phyloP scores from a whole-genome alignment of 2,113 vertebrate genomes.

The Rhabdornis inornatus region DNA sequence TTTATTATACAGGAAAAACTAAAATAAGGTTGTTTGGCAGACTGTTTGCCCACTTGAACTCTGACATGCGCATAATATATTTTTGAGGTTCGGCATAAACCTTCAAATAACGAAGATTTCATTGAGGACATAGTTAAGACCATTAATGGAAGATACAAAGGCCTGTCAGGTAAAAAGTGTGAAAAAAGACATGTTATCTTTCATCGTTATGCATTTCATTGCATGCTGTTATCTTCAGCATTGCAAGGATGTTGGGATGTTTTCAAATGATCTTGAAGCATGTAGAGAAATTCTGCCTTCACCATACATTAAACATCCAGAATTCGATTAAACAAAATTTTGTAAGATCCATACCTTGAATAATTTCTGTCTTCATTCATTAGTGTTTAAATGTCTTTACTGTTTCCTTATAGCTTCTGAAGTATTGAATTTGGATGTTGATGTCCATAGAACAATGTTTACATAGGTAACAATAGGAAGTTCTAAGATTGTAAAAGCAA shows the following conservation, averaged over 20 bases:
- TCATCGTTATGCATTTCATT: background rate
- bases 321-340: background rate
- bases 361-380: background rate
- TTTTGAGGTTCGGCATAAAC: constrained; percentile 87
- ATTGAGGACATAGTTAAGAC: constrained; percentile 82
- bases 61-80: background rate
- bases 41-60: background rate
- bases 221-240: background rate
- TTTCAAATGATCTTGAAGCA: background rate
- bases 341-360: background rate
- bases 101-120: constrained; percentile 75
- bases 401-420: background rate
- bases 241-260: background rate
- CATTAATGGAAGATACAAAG: constrained; percentile 87
- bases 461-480: background rate
- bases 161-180: constrained; percentile 84
- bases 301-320: background rate
- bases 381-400: background rate
- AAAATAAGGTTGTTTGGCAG: background rate
- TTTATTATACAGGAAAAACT: background rate
- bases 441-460: background rate
- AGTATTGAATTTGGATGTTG: background rate
- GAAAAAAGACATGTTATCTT: background rate
- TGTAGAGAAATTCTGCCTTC: background rate
- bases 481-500: background rate